Percentiles rank a stretch among this genome's conserved stretches.
Conservation (phyloP, 2,113 vertebrate genomes). For the Eleginops maclovinus region DNA sequence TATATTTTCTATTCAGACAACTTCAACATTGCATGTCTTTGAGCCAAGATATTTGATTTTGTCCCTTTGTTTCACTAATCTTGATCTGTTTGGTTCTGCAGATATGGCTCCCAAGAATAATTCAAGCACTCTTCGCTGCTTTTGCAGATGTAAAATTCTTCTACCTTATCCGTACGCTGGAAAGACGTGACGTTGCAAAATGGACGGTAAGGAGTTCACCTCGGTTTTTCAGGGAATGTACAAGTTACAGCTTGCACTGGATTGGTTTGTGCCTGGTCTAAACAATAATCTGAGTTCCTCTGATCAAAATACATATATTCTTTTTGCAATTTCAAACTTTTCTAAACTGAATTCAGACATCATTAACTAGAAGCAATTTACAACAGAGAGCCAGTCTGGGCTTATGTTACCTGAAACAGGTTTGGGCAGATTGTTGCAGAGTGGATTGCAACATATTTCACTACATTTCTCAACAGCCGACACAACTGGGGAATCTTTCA, state of each 20-base stretch:
- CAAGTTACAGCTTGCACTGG: background rate
- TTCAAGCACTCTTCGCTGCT: conserved; percentile 89
- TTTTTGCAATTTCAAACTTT: background rate
- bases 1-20: background rate
- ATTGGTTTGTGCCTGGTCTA: background rate
- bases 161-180: conserved; percentile 84
- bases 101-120: conserved; percentile 92
- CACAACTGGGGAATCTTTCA: background rate
- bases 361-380: background rate
- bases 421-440: background rate
- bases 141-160: conserved; percentile 92
- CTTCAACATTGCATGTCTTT: background rate
- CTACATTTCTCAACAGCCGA: background rate
- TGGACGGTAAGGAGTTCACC: conserved; percentile 86
- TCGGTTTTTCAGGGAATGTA: background rate
- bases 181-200: conserved; percentile 84
- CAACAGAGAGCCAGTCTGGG: background rate
- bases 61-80: background rate
- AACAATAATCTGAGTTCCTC: background rate
- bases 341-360: no score
- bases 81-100: conserved; percentile 61
- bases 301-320: background rate
- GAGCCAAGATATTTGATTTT: no score
- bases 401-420: background rate
- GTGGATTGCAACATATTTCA: background rate